Percentiles rank a stretch among this genome's conserved stretches.
Conservation (phyloP, 2,797 vertebrate genomes). For the Muraenolepis orangiensis region DNA sequence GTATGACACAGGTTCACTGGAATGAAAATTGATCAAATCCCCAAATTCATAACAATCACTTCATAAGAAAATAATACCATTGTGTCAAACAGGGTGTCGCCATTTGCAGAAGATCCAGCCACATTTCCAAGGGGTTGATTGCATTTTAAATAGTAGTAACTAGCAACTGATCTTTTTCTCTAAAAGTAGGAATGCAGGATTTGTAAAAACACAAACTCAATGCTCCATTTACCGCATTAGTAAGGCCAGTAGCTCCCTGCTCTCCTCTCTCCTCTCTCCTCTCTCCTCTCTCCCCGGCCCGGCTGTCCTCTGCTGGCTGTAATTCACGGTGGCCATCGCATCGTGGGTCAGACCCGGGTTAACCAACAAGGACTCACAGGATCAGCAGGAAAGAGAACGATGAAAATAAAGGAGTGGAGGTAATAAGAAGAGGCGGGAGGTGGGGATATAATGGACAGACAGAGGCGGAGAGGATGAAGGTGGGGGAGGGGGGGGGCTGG, state of each 20-base stretch:
- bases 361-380: not conserved
- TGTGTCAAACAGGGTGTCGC: not conserved
- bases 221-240: too few species aligned
- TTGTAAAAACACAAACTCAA: too few species aligned
- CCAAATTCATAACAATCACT: not conserved
- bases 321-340: not conserved
- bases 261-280: too few species aligned
- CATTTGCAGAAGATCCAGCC: not conserved
- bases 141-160: not conserved
- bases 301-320: not conserved
- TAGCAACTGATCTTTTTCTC: too few species aligned
- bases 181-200: not conserved
- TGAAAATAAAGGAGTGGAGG: not conserved
- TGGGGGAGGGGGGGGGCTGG: too few species aligned
- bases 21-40: not conserved
- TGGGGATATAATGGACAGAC: not conserved
- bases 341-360: not conserved
- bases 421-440: not conserved
- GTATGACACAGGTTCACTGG: not conserved
- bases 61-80: not conserved
- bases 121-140: not conserved
- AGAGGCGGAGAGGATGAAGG: constrained; percentile 38
- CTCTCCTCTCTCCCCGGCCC: too few species aligned
- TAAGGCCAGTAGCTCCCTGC: not conserved
- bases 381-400: not conserved